Conservation (phyloP, 53 echinoderm and acorn worm species). For the Patiria pectinifera region DNA sequence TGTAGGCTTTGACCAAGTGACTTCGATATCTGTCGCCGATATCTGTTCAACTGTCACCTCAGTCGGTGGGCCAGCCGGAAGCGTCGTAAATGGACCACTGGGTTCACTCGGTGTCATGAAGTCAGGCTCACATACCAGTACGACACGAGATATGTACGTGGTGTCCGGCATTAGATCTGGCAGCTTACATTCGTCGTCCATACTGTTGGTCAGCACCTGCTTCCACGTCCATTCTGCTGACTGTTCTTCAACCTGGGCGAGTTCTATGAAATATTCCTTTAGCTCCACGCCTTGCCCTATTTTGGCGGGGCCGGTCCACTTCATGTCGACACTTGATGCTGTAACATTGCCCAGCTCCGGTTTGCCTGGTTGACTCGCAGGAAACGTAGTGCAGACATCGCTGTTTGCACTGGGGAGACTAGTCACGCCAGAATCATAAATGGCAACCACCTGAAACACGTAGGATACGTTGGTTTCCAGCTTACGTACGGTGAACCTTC, state of each 20-base stretch:
- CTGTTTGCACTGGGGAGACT: conserved; percentile 40
- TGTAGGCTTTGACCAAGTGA: conserved; percentile 7
- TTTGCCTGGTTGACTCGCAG: conserved; percentile 54
- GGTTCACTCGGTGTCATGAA: not conserved
- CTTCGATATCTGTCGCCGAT: conserved; percentile 1
- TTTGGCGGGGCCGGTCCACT: conserved; percentile 53
- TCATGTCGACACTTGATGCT: conserved; percentile 24
- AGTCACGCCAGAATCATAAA: conserved; percentile 51
- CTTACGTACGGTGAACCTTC: conserved; percentile 24
- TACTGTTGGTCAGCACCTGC: not conserved
- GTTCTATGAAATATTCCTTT: conserved; percentile 40
- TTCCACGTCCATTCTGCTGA: not conserved
- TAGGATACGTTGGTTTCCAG: conserved; percentile 58
- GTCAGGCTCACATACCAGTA: conserved; percentile 5
- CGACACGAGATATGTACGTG: conserved; percentile 1
- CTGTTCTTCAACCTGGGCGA: not conserved
- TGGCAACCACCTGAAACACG: conserved; percentile 51
- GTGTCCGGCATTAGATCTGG: conserved; percentile 9
- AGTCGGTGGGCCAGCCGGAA: conserved; percentile 37
- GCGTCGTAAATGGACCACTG: conserved; percentile 21
- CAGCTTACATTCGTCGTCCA: not conserved
- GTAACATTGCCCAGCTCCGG: conserved; percentile 1
- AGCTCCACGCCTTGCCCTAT: conserved; percentile 38
- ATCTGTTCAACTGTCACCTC: not conserved
- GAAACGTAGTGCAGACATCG: conserved; percentile 36